A percentile compares a stretch with the other conserved stretches of the same genome.
phyloP scores from a whole-genome alignment of 2,113 vertebrate genomes.

The Oreotrochilus melanogaster region DNA sequence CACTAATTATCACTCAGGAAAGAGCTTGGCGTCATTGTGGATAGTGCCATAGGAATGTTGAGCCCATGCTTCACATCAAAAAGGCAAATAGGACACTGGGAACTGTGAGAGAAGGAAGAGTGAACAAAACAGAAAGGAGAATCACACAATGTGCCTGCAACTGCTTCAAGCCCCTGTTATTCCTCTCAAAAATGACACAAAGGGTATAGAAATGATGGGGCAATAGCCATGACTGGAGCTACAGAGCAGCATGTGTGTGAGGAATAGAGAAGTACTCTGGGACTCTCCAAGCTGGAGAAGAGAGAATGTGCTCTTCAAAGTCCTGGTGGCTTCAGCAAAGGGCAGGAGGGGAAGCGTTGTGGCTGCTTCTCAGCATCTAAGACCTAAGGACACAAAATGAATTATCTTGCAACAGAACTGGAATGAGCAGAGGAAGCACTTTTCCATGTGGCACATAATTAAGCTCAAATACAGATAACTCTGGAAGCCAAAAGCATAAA shows the following conservation, averaged over 20 bases:
- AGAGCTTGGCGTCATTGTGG: neutral
- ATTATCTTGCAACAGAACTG: neutral
- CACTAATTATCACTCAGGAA: neutral
- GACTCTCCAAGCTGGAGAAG: neutral
- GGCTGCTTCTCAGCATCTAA: neutral
- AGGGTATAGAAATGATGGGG: neutral
- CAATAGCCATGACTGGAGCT: neutral
- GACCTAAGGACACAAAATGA: neutral
- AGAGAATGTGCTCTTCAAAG: neutral
- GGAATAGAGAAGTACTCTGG: neutral
- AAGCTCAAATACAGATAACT: constrained; percentile 22
- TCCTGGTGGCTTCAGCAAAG: neutral
- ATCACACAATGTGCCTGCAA: accelerated
- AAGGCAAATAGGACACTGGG: neutral
- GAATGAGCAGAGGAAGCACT: neutral
- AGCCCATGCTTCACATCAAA: accelerated
- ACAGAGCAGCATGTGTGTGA: neutral
- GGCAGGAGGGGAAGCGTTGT: neutral
- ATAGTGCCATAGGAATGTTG: accelerated
- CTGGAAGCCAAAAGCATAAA: neutral
- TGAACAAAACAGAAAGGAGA: neutral
- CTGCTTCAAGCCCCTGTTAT: neutral
- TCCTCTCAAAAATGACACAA: neutral
- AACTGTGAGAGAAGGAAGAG: neutral
- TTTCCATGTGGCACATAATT: constrained; percentile 28